Percentiles rank a stretch among this genome's conserved stretches.
Evolutionary conservation across 2,113 vertebrate genomes (phyloP).

Genomic region (Rhinoptilus africanus): DNA sequence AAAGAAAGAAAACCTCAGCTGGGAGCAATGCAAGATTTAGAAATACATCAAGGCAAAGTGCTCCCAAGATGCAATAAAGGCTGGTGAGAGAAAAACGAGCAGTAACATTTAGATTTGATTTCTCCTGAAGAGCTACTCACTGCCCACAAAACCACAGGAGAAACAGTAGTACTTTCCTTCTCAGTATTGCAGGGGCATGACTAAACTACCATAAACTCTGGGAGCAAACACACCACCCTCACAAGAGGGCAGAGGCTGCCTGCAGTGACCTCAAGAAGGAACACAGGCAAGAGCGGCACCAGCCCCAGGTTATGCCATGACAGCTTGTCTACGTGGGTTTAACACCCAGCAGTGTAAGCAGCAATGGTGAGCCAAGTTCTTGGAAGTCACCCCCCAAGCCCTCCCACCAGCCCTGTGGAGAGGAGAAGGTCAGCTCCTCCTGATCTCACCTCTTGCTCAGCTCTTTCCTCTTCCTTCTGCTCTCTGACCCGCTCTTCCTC

Average conservation of each 20-base stretch:
- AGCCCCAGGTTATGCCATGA: background rate
- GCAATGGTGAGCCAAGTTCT: background rate
- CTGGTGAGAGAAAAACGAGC: background rate
- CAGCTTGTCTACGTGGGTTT: rapidly evolving
- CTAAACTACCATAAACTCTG: background rate
- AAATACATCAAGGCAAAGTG: background rate
- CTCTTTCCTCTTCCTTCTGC: constrained; percentile 67
- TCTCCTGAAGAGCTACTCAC: background rate
- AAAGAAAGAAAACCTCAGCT: background rate
- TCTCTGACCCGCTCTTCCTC: constrained; percentile 60
- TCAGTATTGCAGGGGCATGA: background rate
- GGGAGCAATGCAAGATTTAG: background rate
- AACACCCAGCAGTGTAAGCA: background rate
- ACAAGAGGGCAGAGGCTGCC: background rate
- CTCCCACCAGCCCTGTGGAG: background rate
- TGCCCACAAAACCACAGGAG: background rate
- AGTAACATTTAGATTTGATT: background rate
- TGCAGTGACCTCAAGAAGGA: background rate
- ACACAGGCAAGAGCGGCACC: background rate
- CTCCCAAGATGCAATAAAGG: background rate
- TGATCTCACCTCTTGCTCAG: constrained; percentile 74
- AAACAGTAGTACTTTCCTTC: background rate
- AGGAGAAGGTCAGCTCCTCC: background rate
- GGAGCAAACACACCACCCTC: background rate
- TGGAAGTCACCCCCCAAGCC: background rate